Conservation (phyloP, 2,888 invertebrate genomes). For the Epicampocera succincta region DNA sequence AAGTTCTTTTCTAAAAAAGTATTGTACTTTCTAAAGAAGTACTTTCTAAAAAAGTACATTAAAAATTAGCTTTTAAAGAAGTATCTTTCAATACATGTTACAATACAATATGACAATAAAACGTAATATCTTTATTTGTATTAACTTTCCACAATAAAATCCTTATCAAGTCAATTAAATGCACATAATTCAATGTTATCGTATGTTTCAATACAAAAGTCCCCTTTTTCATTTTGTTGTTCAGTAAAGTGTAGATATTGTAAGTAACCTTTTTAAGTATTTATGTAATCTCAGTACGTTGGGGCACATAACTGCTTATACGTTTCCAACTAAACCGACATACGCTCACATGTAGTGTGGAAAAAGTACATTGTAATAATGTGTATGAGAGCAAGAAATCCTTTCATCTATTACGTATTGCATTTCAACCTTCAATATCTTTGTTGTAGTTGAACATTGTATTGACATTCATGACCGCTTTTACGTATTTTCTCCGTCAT, state of each 20-base stretch:
- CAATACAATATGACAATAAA: conserved; percentile 37
- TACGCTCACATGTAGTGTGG: not conserved
- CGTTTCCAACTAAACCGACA: conserved; percentile 14
- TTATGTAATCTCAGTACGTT: not conserved
- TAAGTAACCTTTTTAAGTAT: not conserved
- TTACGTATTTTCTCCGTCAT: not conserved
- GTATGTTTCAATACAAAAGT: not conserved
- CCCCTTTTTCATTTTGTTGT: not conserved
- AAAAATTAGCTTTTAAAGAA: too few relatives aligned
- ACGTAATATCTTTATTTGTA: conserved; percentile 20
- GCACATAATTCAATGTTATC: conserved; percentile 6
- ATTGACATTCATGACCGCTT: conserved; percentile 67
- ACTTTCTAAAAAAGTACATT: too few relatives aligned
- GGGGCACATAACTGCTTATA: not conserved
- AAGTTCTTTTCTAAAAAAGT: too few relatives aligned
- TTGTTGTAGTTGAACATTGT: conserved; percentile 56
- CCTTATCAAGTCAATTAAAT: conserved; percentile 8
- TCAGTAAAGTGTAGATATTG: conserved; percentile 10
- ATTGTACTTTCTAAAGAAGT: too few relatives aligned
- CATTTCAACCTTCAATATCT: conserved; percentile 56
- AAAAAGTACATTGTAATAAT: conserved; percentile 3
- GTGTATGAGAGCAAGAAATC: not conserved
- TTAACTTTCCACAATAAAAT: conserved; percentile 30
- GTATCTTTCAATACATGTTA: too few relatives aligned
- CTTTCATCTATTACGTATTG: not conserved